phyloP scores from a whole-genome alignment of 2,113 vertebrate genomes.

The Dipodomys ordii region DNA sequence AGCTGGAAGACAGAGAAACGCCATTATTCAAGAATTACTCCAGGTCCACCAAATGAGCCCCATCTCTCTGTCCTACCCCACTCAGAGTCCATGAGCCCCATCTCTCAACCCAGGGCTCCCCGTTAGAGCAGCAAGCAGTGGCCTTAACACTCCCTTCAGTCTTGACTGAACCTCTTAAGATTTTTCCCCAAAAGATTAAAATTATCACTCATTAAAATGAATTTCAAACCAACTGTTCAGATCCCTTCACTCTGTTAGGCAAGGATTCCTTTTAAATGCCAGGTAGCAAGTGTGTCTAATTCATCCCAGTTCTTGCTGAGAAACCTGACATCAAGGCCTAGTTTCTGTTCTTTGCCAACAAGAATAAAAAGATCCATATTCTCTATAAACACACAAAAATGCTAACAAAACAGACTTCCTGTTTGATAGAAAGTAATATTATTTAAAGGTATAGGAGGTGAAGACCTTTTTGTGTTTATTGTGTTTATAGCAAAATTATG shows the following conservation, averaged over 20 bases:
- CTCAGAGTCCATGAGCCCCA: too few species aligned
- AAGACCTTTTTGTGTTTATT: not conserved
- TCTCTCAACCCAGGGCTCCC: not conserved
- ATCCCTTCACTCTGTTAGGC: not conserved
- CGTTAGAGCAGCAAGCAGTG: not conserved
- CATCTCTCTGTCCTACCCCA: too few species aligned
- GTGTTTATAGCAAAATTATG: not conserved
- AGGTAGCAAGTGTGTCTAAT: not conserved
- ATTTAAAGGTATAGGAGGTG: not conserved
- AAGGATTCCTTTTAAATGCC: not conserved
- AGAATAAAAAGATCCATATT: not conserved
- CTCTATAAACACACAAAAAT: not conserved
- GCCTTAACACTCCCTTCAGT: too few species aligned
- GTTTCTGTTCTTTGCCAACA: not conserved
- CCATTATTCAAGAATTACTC: not conserved
- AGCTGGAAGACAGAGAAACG: not conserved
- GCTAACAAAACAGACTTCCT: not conserved
- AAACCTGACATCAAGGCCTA: not conserved
- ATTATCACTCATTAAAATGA: not conserved
- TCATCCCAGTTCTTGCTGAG: not conserved
- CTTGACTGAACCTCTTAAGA: not conserved
- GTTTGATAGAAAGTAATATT: not conserved
- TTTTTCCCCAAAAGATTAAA: not conserved
- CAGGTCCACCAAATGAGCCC: too few species aligned
- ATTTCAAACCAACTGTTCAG: not conserved